Evolutionary conservation across 2,113 vertebrate genomes (phyloP).

Genomic region (Periophthalmodon schlosseri): DNA sequence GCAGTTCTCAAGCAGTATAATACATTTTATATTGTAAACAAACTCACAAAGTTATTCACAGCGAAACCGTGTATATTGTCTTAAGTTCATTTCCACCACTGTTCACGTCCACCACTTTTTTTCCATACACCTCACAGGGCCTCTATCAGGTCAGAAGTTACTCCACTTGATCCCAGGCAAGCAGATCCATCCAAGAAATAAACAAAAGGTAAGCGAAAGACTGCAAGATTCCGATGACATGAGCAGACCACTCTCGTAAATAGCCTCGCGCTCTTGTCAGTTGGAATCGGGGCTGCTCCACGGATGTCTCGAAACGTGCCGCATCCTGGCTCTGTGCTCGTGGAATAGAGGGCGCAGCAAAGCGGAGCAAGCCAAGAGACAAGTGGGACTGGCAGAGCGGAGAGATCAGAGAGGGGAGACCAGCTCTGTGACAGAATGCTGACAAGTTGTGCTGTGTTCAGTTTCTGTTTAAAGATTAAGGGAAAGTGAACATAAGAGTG

Average conservation of each 20-base stretch:
- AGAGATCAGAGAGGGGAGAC: slow-evolving; percentile 13
- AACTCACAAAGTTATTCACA: no score
- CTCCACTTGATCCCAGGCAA: slow-evolving; percentile 15
- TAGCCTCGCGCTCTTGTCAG: slow-evolving; percentile 56
- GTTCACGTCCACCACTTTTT: no score
- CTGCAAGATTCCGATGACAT: slow-evolving; percentile 34
- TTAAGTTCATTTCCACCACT: no score
- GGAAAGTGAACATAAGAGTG: no score
- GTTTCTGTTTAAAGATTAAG: no score
- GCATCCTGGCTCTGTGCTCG: slow-evolving; percentile 39
- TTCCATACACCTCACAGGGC: not conserved
- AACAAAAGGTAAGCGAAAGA: slow-evolving; percentile 37
- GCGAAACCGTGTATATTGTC: no score
- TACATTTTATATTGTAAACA: no score
- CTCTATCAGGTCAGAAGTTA: slow-evolving; percentile 16
- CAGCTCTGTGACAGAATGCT: not conserved
- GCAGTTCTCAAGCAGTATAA: no score
- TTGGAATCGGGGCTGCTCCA: slow-evolving; percentile 38
- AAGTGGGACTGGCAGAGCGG: slow-evolving; percentile 30
- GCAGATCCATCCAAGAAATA: slow-evolving; percentile 23
- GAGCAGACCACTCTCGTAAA: slow-evolving; percentile 51
- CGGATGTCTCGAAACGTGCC: slow-evolving; percentile 44
- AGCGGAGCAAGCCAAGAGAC: slow-evolving; percentile 43
- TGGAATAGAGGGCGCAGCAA: slow-evolving; percentile 52
- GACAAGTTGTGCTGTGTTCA: no score